A percentile compares a stretch with the other conserved stretches of the same genome.
These are phyloP conservation scores for Operophtera brumata DNA, from an alignment of 2,888 invertebrate species.

Conservation along the genomic window DNA sequence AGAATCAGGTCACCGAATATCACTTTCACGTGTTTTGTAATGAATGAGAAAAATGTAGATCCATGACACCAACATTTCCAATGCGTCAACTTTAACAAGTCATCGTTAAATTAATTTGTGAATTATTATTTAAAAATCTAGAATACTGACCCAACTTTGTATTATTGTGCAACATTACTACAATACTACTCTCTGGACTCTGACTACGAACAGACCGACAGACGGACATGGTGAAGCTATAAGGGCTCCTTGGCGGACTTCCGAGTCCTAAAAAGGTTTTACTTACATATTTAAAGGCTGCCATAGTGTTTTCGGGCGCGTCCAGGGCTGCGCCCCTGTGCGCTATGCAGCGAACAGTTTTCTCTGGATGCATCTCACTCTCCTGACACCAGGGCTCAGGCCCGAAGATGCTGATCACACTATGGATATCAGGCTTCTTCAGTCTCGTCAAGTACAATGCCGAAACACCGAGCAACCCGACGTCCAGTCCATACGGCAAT, in stretches of 20 bases:
- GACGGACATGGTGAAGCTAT: no score
- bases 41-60: no score
- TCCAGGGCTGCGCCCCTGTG: conserved; percentile 88
- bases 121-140: no score
- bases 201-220: no score
- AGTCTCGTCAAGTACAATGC: conserved; percentile 63
- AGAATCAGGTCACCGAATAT: no score
- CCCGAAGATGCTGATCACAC: conserved; percentile 76
- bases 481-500: conserved; percentile 65
- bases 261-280: conserved; percentile 22
- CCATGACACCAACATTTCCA: no score
- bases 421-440: conserved; percentile 61
- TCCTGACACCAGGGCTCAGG: conserved; percentile 72
- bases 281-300: conserved; percentile 85
- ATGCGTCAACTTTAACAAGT: no score
- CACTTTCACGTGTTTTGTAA: no score
- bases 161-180: no score
- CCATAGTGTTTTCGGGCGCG: conserved; percentile 90
- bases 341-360: conserved; percentile 83
- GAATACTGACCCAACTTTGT: no score
- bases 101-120: no score
- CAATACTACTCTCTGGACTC: no score
- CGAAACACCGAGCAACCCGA: conserved; percentile 58
- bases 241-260: background rate
- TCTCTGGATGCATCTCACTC: conserved; percentile 61